Conservation (phyloP, 2,113 vertebrate species). For the Catharus bicknelli region DNA sequence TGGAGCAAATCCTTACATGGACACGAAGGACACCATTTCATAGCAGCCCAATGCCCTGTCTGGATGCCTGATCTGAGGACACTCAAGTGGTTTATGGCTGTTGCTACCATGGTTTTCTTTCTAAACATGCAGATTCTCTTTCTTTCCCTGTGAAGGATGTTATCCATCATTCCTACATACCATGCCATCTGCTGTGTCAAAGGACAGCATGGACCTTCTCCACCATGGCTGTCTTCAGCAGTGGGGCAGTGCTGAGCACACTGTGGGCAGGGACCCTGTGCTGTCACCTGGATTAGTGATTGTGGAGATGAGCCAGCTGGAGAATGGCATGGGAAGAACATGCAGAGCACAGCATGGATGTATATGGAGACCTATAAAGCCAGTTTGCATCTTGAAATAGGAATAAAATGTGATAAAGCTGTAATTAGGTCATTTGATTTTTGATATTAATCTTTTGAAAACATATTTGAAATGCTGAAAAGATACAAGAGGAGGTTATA, state of each 20-base stretch:
- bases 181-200: no score
- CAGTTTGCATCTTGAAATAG: background rate
- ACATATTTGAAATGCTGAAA: background rate
- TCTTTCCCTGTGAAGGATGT: accelerated
- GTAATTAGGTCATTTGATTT: background rate
- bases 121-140: background rate
- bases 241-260: accelerated
- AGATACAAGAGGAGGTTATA: background rate
- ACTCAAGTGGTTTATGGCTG: accelerated
- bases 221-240: background rate
- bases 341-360: background rate
- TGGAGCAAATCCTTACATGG: background rate
- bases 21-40: background rate
- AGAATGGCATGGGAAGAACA: accelerated
- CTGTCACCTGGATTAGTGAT: background rate
- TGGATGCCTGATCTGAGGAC: background rate
- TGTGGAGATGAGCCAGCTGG: background rate
- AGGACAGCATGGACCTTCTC: background rate
- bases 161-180: background rate
- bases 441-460: background rate
- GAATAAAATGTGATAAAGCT: background rate
- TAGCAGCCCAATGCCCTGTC: background rate
- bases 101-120: background rate
- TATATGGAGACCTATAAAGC: accelerated
- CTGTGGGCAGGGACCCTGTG: background rate